A percentile compares a stretch with the other conserved stretches of the same genome.
Conservation (phyloP, 1,140 invertebrate genomes). For the Megathymus violae region DNA sequence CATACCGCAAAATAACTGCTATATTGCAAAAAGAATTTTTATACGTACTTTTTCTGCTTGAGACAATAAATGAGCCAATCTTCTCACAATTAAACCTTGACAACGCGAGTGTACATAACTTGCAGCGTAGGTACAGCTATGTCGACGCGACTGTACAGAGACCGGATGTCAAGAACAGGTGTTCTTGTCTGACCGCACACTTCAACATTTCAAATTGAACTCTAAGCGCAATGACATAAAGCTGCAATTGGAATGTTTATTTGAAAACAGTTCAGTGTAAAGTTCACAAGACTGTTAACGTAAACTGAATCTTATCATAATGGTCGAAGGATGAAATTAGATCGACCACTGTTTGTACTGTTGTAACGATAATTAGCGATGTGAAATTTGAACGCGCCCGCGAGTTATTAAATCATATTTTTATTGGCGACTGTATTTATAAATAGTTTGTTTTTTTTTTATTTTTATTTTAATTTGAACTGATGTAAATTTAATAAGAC, state of each 20-base stretch:
- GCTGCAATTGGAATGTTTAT: background rate
- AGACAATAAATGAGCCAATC: constrained; percentile 24
- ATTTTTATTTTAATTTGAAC: constrained; percentile 17
- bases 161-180: constrained; percentile 35
- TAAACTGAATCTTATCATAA: background rate
- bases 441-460: constrained; percentile 16
- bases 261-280: constrained; percentile 2
- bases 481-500: constrained; percentile 27
- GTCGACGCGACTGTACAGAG: constrained; percentile 29
- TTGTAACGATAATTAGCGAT: constrained; percentile 30
- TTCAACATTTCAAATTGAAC: constrained; percentile 4
- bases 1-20: too few relatives aligned
- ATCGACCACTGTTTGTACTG: constrained; percentile 3
- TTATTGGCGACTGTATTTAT: constrained; percentile 33
- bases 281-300: background rate
- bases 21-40: too few relatives aligned
- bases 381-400: constrained; percentile 28
- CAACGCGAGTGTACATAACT: constrained; percentile 25
- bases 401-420: constrained; percentile 36
- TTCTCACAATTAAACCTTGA: constrained; percentile 29
- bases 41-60: constrained; percentile 14
- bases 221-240: background rate
- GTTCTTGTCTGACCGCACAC: constrained; percentile 20
- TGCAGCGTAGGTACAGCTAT: constrained; percentile 16
- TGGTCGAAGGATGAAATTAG: background rate